Evolutionary conservation across 2,888 invertebrate species (phyloP).

Genomic region (Eupithecia centaureata): DNA sequence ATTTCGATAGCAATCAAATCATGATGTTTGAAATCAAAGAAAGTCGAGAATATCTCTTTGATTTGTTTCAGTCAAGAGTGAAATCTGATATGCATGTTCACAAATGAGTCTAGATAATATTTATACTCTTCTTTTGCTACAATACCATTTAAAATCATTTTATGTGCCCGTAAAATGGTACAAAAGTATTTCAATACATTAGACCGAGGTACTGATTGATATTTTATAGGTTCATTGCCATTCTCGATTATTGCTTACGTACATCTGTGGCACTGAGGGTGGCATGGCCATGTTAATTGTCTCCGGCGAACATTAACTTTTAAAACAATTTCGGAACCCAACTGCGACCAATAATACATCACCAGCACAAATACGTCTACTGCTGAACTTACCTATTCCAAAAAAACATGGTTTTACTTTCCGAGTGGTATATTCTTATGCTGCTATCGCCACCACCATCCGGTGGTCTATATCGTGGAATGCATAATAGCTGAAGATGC

Average conservation of each 20-base stretch:
- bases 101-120: background rate
- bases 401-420: too few relatives aligned
- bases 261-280: constrained; percentile 30
- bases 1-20: background rate
- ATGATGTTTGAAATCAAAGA: background rate
- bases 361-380: too few relatives aligned
- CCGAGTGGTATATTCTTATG: too few relatives aligned
- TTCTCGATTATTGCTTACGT: constrained; percentile 27
- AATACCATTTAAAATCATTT: background rate
- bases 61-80: background rate
- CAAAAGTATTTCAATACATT: constrained; percentile 17
- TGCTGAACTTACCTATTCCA: too few relatives aligned
- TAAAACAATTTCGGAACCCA: too few relatives aligned
- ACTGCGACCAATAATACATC: too few relatives aligned
- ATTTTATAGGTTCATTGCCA: constrained; percentile 40
- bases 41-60: background rate
- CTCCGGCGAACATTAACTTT: background rate
- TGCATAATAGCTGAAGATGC: background rate
- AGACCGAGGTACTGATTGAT: constrained; percentile 17
- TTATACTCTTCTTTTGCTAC: background rate
- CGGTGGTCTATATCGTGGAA: background rate
- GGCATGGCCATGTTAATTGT: background rate
- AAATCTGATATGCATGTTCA: background rate
- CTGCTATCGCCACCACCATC: background rate
- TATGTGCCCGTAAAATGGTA: constrained; percentile 13